phyloP scores from a whole-genome alignment of 1,140 invertebrate genomes.

The Micrasema minimum region DNA sequence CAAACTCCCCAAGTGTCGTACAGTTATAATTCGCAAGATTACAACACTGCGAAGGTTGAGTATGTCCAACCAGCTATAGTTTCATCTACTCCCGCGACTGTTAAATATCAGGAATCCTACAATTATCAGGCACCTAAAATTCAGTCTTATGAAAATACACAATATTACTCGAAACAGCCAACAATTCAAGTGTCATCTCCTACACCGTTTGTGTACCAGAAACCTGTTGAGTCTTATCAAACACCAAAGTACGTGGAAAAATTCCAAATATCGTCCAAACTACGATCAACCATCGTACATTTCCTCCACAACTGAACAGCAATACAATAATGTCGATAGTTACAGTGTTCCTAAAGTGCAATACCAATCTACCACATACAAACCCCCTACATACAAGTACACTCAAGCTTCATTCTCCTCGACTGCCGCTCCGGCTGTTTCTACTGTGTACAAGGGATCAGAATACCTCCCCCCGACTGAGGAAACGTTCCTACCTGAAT shows the following conservation, averaged over 20 bases:
- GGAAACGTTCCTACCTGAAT: slow-evolving; percentile 23
- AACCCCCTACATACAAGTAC: slow-evolving; percentile 38
- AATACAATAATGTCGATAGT: slow-evolving; percentile 22
- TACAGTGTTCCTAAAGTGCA: slow-evolving; percentile 29
- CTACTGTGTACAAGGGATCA: slow-evolving; percentile 56
- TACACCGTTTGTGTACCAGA: slow-evolving; percentile 47
- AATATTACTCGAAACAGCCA: slow-evolving; percentile 38
- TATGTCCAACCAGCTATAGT: slow-evolving; percentile 45
- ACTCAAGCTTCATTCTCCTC: slow-evolving; percentile 31
- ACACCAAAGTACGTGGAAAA: slow-evolving; percentile 38
- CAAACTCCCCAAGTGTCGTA: slow-evolving; percentile 31
- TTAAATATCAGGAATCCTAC: slow-evolving; percentile 39
- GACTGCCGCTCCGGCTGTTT: slow-evolving; percentile 4
- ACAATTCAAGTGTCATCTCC: slow-evolving; percentile 48
- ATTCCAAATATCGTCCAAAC: slow-evolving; percentile 50
- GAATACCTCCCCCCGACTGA: slow-evolving; percentile 59
- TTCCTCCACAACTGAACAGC: slow-evolving; percentile 33
- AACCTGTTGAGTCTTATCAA: slow-evolving; percentile 30
- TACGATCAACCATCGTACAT: slow-evolving; percentile 39
- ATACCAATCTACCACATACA: slow-evolving; percentile 49
- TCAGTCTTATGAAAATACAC: slow-evolving; percentile 38
- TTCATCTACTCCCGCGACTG: slow-evolving; percentile 44
- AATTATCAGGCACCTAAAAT: slow-evolving; percentile 43
- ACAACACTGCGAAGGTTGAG: slow-evolving; percentile 18
- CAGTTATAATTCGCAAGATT: slow-evolving; percentile 38